Base-by-base conservation (phyloP, 2,113 vertebrate genomes). In the Thunnus thynnus region DNA sequence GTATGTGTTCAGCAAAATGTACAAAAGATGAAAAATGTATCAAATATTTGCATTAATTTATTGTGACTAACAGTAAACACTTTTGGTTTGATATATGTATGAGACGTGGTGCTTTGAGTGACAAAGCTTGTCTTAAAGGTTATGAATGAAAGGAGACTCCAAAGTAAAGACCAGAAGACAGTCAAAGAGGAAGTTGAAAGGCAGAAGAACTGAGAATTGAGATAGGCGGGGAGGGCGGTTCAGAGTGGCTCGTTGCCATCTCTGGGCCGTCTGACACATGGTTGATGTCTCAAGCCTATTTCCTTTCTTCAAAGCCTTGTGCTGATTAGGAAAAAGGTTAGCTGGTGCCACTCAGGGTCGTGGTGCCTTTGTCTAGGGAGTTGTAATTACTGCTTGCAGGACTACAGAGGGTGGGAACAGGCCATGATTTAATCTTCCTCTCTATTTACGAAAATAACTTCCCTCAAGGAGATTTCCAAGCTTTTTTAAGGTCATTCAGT, bases 321-420 rank as follows among this genome's bases (percentile, higher is more conserved):
- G 72, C 83, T 91, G 88, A 94, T 93, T 90, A 91, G 66, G 57
- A 88, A 60, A 77, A 82, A 89, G 86, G 90, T 86, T 80, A 88
- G 78, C 46, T 18, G 60, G 61, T 82, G 76, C 84, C 86, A 82
- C 75, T 78, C 69, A 44, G 84, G 91, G 92, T 92, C 91, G 87
- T 8, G 44, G 63, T 76, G 87, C 76, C 90, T 90, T 91, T 93
- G 86, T 93, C 87, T 75, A 17, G 80, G 69, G 61, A 86, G 72
- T 82, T 85, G 91, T 94, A 93, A 93, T 95, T 93, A 91, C 84
- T 76, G 75, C 80, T 77, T 63, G 56, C 56, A 75, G 64, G 76
- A 80, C 75, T 69, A 68, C 22, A 72, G 87, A 90, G 77, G 86
- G 88, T 82, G 85, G 84, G 77, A 86, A 90, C 63, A 63, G 78